Conservation (phyloP, 1,140 invertebrate genomes). For the Sitobion miscanthi region DNA sequence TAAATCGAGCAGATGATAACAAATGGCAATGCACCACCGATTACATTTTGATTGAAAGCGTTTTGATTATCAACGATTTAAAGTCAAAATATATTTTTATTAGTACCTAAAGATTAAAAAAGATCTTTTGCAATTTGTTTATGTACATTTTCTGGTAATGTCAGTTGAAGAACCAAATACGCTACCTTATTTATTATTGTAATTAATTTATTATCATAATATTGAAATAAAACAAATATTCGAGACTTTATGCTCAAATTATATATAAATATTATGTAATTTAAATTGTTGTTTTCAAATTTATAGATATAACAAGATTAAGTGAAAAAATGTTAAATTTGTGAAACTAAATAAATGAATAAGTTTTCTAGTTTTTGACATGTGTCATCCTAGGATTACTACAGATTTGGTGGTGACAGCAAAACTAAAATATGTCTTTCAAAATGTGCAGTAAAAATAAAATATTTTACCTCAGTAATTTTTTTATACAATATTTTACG, state of each 20-base stretch:
- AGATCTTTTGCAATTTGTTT: not conserved
- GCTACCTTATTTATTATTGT: not conserved
- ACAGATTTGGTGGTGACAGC: not conserved
- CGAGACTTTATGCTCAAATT: not conserved
- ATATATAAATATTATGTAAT: not conserved
- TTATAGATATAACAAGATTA: not conserved
- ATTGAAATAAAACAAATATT: not conserved
- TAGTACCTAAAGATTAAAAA: not conserved
- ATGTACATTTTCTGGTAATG: not conserved
- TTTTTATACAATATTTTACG: not conserved
- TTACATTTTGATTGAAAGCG: not conserved
- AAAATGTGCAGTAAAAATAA: not conserved
- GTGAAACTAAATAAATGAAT: not conserved
- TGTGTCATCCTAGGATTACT: not conserved
- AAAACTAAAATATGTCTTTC: not conserved
- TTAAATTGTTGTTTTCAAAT: not conserved
- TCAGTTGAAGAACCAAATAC: not conserved
- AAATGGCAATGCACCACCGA: not conserved
- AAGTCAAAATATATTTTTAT: not conserved
- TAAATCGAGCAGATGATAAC: not conserved
- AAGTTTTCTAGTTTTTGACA: not conserved
- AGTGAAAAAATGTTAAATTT: not conserved
- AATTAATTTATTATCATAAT: not conserved
- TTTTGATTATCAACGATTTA: not conserved
- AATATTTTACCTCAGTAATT: not conserved